A percentile compares a stretch with the other conserved stretches of the same genome.
phyloP scores from a whole-genome alignment of 2,113 vertebrate species.

The Sorex fumeus region DNA sequence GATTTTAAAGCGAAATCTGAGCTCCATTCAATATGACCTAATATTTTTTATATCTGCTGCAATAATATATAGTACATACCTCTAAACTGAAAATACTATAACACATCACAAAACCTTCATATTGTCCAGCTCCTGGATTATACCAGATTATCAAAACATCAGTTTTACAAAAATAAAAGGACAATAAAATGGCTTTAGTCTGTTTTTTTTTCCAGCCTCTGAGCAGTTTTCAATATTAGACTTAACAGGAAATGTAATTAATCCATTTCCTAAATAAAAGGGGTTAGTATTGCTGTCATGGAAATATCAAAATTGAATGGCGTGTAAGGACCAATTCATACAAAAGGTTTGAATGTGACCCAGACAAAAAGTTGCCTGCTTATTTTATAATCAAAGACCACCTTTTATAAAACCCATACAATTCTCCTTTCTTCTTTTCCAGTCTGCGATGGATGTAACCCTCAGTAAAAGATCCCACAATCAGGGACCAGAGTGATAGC shows the following conservation, averaged over 20 bases:
- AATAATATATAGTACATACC: neutral
- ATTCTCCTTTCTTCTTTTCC: conserved; percentile 41
- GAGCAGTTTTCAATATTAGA: conserved; percentile 72
- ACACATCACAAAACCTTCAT: neutral
- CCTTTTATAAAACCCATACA: neutral
- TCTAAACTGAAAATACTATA: neutral
- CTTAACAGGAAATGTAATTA: conserved; percentile 12
- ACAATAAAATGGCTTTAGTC: conserved; percentile 72
- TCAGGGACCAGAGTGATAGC: too few species aligned
- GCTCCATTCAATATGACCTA: conserved; percentile 44
- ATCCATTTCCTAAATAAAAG: conserved; percentile 22
- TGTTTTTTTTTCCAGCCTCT: conserved; percentile 77
- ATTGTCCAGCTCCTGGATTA: conserved; percentile 74
- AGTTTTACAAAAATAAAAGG: conserved; percentile 68
- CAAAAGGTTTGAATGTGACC: conserved; percentile 57
- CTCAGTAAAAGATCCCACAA: neutral
- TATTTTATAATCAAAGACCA: conserved; percentile 40
- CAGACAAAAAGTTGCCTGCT: neutral
- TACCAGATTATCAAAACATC: conserved; percentile 69
- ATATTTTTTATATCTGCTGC: conserved; percentile 55
- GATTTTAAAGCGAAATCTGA: neutral
- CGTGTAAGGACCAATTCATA: neutral
- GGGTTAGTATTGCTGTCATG: conserved; percentile 20
- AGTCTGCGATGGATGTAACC: neutral
- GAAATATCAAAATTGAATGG: conserved; percentile 60